Base-by-base conservation (phyloP, 2,113 vertebrate genomes). In the Ophiodon elongatus region DNA sequence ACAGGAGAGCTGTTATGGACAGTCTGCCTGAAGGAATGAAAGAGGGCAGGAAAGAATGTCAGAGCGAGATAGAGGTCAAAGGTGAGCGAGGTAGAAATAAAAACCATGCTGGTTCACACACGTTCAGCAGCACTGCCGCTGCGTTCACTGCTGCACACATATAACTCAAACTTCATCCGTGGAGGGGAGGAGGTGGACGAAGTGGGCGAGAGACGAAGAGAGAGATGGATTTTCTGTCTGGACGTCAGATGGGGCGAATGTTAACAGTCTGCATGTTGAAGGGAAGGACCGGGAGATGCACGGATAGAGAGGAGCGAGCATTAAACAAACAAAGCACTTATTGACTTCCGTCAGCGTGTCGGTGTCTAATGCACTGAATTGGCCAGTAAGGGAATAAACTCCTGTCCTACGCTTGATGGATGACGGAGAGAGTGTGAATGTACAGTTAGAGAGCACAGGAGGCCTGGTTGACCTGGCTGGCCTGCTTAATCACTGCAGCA, bases 321-420 rank as follows among this genome's bases (percentile, higher is more conserved):
- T 89, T 89, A 90, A 84, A 79, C 86, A 92, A 90, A 93, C 86
- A 91, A 85, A 91, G 71, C 73, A 63, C 76, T 88, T 90, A 92
- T 92, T 85, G 93, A 94, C 88, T 75, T 41, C 72, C 14, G 64
- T 83, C 73, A 62, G 80, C n/a, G 63, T 82, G 60, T 63, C 50
- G n/a, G 47, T 56, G 62, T 35, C 75, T 74, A 68, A 84, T 78
- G 75, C 60, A 72, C 60, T 74, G 78, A 64, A 73, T 15, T 41
- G 67, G 78, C 21, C 74, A 75, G 73, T 45, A 19, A 77, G 79
- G 75, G 60, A 80, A 57, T 87, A 85, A 72, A 85, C 50, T 62
- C 71, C 37, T 73, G 73, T 76, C 70, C 25, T 62, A 0, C 11
- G 14, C 21, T 31, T 85, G 85, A 91, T 85, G 63, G 80, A 88